These are phyloP conservation scores for Monochamus alternatus DNA, from an alignment of 2,888 invertebrate species.

Conservation along the genomic window DNA sequence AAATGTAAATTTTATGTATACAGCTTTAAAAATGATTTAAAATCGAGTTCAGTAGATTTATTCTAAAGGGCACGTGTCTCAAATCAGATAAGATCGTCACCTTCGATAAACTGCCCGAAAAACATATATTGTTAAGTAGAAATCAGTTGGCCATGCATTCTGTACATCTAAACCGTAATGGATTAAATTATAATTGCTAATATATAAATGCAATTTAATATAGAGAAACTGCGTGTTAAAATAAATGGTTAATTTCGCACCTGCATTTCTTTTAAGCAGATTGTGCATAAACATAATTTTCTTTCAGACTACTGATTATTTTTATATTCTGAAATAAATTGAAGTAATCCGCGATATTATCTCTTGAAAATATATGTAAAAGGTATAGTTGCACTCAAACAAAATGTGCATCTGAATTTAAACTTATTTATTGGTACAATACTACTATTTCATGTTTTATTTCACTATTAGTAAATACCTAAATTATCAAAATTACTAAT, in stretches of 20 bases:
- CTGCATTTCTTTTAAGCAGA: constrained; percentile 6
- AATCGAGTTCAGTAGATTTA: constrained; percentile 4
- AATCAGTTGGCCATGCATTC: background rate
- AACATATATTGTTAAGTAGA: constrained; percentile 8
- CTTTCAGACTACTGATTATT: background rate
- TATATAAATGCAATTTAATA: constrained; percentile 10
- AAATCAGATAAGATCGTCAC: constrained; percentile 8
- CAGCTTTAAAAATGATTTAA: constrained; percentile 13
- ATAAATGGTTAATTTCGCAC: constrained; percentile 13
- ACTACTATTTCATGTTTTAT: no score
- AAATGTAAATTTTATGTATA: constrained; percentile 8
- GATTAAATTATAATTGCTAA: constrained; percentile 15
- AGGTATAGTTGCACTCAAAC: no score
- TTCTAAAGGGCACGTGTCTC: background rate
- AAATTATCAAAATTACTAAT: no score
- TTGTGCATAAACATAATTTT: background rate
- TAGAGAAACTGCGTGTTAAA: constrained; percentile 15
- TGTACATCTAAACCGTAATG: background rate
- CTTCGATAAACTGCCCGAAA: constrained; percentile 1
- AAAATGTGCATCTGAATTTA: no score
- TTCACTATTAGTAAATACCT: no score
- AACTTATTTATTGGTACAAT: no score
- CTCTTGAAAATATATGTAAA: background rate
- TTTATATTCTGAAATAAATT: background rate
- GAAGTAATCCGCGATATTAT: background rate